Evolutionary conservation across 1,140 invertebrate species (phyloP).

Genomic region (Hesperophylax magnus): DNA sequence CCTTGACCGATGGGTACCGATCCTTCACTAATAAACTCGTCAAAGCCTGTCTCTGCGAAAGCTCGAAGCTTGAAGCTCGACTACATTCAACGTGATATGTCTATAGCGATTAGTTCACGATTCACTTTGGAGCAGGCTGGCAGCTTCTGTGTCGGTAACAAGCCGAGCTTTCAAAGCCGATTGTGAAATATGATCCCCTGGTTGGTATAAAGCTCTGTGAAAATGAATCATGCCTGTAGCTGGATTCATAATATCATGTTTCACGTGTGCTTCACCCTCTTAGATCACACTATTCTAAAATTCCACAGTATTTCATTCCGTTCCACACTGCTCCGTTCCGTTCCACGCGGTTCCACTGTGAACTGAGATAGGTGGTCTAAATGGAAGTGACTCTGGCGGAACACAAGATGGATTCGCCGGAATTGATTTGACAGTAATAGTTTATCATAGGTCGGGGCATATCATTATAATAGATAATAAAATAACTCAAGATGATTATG

Average conservation of each 20-base stretch:
- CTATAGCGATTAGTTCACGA: background rate
- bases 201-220: conserved; percentile 28
- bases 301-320: too few species aligned
- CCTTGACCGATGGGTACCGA: too few species aligned
- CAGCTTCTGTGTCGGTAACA: conserved; percentile 9
- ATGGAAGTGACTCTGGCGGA: conserved; percentile 4
- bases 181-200: conserved; percentile 42
- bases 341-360: background rate
- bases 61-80: background rate
- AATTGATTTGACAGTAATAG: conserved; percentile 12
- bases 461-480: too few species aligned
- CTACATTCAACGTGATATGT: background rate
- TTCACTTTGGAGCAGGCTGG: background rate
- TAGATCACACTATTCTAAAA: background rate
- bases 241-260: conserved; percentile 16
- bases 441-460: background rate
- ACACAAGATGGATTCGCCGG: background rate
- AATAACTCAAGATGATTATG: too few species aligned
- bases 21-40: too few species aligned
- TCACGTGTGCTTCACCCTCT: conserved; percentile 6
- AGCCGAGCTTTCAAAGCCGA: conserved; percentile 1
- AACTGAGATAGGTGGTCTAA: conserved; percentile 21
- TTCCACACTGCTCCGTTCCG: too few species aligned
- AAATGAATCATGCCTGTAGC: conserved; percentile 43
- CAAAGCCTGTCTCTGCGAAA: background rate